Evolutionary conservation across 2,113 vertebrate genomes (phyloP), one percentile per base, ranked within the genome.

Genomic region (Eptesicus fuscus): DNA sequence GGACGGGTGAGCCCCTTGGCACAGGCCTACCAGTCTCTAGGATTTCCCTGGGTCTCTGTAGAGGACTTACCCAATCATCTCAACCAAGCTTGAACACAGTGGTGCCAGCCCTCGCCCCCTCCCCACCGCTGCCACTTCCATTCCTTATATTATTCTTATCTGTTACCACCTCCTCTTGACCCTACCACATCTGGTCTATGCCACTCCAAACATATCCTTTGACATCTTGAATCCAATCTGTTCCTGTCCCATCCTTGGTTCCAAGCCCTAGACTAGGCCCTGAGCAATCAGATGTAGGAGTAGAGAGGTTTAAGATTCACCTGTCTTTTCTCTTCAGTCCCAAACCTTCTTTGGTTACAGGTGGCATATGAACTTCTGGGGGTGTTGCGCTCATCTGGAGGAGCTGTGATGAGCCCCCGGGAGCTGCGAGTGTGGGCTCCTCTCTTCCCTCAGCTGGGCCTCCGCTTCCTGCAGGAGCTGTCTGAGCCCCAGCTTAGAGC

Each of bases 321-420:
- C 44, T 77, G 28, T 30, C 35, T 93, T 88, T 85, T 65, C 78
- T 93, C 69, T 83, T 18, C 40, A 9, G 37, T 37, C 14, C 35
- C 28, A 71, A 53, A 67, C 22, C 47, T 80, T 91, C 47, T 30
- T 37, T 28, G 53, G 73, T 87, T 82, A 32, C 96, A 99, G 99
- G 97, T 99, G 88, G 99, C 99, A 9, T 98, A 99, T 23, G 98
- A 98, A 98, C 97, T 99, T 97, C 96, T 98, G n/a, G 98, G 98
- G 37, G 95, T 98, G 6, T 69, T 99, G 79, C 98, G 98, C 93
- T 97, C 97, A 32, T 97, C 98, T 65, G 98, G 98, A 87, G 92
- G 98, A 96, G 98, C 98, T 79, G 95, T 83, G 76, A 94, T 98
- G 96, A 92, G 98, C 84, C 97, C 98, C 7, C 17, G 59, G 28